These are phyloP conservation scores for Junonia oenone DNA, from an alignment of 2,888 invertebrate genomes.

Conservation along the genomic window DNA sequence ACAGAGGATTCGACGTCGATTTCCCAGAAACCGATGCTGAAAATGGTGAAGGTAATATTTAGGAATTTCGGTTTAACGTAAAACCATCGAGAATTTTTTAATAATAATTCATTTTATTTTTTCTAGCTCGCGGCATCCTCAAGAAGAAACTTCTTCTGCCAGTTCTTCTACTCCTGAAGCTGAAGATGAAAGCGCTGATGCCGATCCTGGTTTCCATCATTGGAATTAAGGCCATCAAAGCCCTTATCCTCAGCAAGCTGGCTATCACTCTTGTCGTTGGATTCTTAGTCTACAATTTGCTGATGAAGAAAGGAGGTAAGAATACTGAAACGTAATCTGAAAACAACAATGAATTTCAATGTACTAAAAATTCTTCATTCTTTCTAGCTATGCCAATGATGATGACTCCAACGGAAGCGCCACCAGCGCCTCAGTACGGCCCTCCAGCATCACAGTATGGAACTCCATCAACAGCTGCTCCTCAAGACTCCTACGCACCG, in stretches of 20 bases:
- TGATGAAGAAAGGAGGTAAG: conserved; percentile 87
- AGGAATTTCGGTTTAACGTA: background rate
- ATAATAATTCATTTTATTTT: conserved; percentile 16
- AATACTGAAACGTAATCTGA: no score
- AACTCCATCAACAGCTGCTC: conserved; percentile 71
- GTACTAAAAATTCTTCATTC: background rate
- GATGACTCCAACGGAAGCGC: conserved; percentile 80
- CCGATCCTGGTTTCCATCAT: conserved; percentile 89
- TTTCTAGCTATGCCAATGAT: conserved; percentile 85
- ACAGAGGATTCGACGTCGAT: conserved; percentile 82
- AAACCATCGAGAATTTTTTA: background rate
- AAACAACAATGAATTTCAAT: no score
- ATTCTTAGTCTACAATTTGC: conserved; percentile 87
- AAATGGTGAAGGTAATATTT: conserved; percentile 74
- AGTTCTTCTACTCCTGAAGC: conserved; percentile 86
- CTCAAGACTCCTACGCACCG: conserved; percentile 85
- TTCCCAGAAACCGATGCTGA: conserved; percentile 72
- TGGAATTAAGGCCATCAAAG: conserved; percentile 90
- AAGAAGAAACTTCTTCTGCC: conserved; percentile 92
- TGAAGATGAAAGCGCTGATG: conserved; percentile 91
- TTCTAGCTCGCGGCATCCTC: conserved; percentile 86
- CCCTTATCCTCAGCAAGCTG: conserved; percentile 89
- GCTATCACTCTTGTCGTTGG: conserved; percentile 89
- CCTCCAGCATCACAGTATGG: conserved; percentile 82
- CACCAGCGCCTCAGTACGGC: conserved; percentile 84